phyloP scores from a whole-genome alignment of 1,140 invertebrate species.

The Lepidurus apus region DNA sequence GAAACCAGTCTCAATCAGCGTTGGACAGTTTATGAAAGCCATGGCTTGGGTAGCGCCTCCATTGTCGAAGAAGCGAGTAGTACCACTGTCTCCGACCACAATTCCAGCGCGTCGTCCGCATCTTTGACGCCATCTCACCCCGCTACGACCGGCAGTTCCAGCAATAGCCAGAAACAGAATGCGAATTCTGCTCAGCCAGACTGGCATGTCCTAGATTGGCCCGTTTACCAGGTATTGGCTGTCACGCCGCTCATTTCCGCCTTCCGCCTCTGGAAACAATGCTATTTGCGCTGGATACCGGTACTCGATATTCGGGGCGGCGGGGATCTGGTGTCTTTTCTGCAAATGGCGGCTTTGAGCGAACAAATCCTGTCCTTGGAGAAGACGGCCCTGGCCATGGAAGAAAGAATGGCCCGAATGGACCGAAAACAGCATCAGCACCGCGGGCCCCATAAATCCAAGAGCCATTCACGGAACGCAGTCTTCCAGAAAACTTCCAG shows the following conservation, averaged over 20 bases:
- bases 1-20: conserved; percentile 22
- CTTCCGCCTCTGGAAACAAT: conserved; percentile 78
- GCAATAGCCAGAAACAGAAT: background rate
- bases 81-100: background rate
- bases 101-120: conserved; percentile 2
- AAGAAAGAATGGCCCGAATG: conserved; percentile 11
- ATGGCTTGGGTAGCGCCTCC: conserved; percentile 12
- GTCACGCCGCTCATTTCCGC: conserved; percentile 51
- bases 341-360: conserved; percentile 13
- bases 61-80: background rate
- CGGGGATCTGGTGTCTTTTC: conserved; percentile 45
- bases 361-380: conserved; percentile 6
- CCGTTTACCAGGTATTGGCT: conserved; percentile 36
- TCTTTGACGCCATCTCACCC: background rate
- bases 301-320: conserved; percentile 72
- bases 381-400: background rate
- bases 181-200: background rate
- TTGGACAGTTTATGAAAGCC: conserved; percentile 25
- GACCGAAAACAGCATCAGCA: conserved; percentile 5
- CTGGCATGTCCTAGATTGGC: conserved; percentile 34
- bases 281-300: conserved; percentile 81
- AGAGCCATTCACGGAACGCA: conserved; percentile 3
- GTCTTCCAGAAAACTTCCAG: conserved; percentile 4
- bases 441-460: conserved; percentile 3
- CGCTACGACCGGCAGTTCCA: background rate